Evolutionary conservation across 2,113 vertebrate species (phyloP).

Genomic region (Phyllostomus discolor): DNA sequence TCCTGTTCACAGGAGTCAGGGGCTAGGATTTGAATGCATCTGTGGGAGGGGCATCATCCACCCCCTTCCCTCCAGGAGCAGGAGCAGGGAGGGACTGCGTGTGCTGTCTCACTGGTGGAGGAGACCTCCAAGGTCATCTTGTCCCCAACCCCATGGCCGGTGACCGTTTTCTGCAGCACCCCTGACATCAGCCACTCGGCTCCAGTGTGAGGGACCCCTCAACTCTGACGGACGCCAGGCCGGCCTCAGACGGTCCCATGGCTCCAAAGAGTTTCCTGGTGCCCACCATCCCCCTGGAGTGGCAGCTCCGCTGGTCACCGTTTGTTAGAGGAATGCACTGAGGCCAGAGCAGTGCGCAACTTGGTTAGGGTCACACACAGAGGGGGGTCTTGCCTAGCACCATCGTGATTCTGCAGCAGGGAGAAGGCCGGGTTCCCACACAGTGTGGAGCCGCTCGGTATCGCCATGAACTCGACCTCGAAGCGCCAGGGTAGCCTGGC

Average conservation of each 20-base stretch:
- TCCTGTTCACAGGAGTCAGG: background rate
- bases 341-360: background rate
- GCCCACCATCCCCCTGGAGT: background rate
- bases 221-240: rapidly evolving
- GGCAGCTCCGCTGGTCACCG: background rate
- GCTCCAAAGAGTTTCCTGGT: background rate
- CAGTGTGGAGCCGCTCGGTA: background rate
- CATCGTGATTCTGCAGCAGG: background rate
- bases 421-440: background rate
- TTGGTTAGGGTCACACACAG: background rate
- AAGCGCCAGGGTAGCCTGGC: background rate
- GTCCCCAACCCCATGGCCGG: background rate
- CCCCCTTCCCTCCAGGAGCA: background rate
- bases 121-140: background rate
- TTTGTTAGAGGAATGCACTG: background rate
- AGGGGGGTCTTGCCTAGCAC: background rate
- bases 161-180: rapidly evolving
- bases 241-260: rapidly evolving
- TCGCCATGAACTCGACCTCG: background rate
- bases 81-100: background rate
- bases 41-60: background rate
- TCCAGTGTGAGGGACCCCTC: rapidly evolving
- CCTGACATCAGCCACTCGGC: background rate
- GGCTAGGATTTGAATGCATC: background rate
- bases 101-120: background rate